Percentiles rank a stretch among this genome's conserved stretches.
phyloP scores from a whole-genome alignment of 2,888 invertebrate genomes.

The Tryphoninae sp. region DNA sequence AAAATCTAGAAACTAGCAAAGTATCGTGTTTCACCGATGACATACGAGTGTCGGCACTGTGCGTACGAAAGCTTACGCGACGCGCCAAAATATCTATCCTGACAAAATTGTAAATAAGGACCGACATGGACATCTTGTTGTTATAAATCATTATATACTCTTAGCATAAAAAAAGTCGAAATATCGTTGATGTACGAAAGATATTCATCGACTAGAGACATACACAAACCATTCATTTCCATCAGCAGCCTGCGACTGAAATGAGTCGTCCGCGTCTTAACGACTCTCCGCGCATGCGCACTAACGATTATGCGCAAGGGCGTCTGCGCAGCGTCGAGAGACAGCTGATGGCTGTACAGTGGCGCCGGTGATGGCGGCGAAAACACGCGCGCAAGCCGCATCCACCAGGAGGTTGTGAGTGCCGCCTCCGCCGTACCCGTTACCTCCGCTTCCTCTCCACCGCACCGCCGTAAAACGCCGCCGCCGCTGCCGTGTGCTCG shows the following conservation, averaged over 20 bases:
- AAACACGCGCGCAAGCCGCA: conserved; percentile 67
- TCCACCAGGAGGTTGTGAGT: conserved; percentile 65
- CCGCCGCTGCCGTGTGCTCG: conserved; percentile 66
- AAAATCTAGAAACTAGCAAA: neutral
- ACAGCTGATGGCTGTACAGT: conserved; percentile 62
- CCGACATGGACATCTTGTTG: too few relatives aligned
- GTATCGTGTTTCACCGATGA: neutral
- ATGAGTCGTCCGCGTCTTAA: conserved; percentile 48
- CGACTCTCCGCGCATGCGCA: neutral
- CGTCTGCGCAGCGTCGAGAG: conserved; percentile 26
- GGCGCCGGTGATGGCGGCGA: conserved; percentile 67
- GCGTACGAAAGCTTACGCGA: conserved; percentile 19
- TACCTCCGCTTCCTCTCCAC: conserved; percentile 65
- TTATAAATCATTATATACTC: too few relatives aligned
- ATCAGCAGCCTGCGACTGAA: conserved; percentile 33
- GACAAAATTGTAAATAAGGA: too few relatives aligned
- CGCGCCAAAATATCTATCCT: too few relatives aligned
- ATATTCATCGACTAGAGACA: too few relatives aligned
- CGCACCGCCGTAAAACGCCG: conserved; percentile 50
- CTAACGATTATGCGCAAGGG: conserved; percentile 2
- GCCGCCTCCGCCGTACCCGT: conserved; percentile 73
- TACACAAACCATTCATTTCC: neutral
- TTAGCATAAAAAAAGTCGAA: too few relatives aligned
- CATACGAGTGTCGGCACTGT: conserved; percentile 11
- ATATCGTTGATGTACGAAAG: too few relatives aligned